Base-by-base conservation (phyloP, 1,140 invertebrate species). In the Nilaparvata lugens region DNA sequence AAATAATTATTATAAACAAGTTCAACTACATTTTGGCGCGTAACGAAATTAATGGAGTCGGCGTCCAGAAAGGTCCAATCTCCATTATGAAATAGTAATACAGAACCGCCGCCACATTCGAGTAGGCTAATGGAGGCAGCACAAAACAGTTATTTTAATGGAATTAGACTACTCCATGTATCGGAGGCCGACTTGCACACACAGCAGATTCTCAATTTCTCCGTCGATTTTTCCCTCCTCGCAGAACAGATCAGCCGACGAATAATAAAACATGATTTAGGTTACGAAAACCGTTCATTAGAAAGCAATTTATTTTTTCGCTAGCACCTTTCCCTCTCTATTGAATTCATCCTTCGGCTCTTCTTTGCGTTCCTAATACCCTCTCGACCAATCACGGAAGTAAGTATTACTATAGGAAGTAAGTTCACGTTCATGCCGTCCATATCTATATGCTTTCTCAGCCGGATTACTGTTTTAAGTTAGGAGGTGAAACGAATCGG, bases 231-330 rank as follows among this genome's bases (percentile, higher is more conserved):
- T 28, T 35, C 31, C 31, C 31, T 9, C 31, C 31, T 35, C 9
- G 31, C 31, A 35, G 13, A 35, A 35, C 31, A 35, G 31, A 35
- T 35, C 31, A 35, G 45, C 45, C 45, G 45, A 48, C 45, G 45
- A 48, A 48, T 48, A 48, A 48, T 48, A 48, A 48, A 48, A 48
- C 21, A 48, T 48, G 45, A 48, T 48, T 48, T 48, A 48, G 45
- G 45, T 48, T 19, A 48, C 45, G 45, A 48, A 48, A 48, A 48
- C 45, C 45, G 21, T 48, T 48, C 45, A 48, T 48, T 48, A 48
- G 45, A 48, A 48, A 48, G 45, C 45, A 48, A 48, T 48, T 35
- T 48, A 48, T 48, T 48, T 48, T 48, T 48, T 48, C 45, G 45
- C 45, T 48, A 48, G 31, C 31, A 35, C 31, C 31, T 35, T 35